Evolutionary conservation across 2,797 vertebrate species (phyloP).

Genomic region (Triplophysa bombifrons): DNA sequence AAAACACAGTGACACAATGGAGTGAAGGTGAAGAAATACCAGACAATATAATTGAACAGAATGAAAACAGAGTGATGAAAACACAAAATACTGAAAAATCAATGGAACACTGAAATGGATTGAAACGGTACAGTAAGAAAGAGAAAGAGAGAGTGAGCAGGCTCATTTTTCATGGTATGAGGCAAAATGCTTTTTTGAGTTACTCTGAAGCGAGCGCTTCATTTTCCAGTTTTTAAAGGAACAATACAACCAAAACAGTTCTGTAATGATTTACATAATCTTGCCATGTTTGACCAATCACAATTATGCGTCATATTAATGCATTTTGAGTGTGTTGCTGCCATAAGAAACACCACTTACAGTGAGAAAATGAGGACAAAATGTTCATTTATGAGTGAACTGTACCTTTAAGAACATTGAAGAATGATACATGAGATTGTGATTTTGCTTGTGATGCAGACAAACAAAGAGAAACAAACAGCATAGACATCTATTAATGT

Average conservation of each 20-base stretch:
- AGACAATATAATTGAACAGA: slow-evolving; percentile 41
- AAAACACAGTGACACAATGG: slow-evolving; percentile 60
- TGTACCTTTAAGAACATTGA: neutral
- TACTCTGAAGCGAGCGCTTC: neutral
- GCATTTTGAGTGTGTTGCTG: too few species aligned
- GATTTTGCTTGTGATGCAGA: neutral
- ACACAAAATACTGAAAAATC: slow-evolving; percentile 1
- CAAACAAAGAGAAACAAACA: neutral
- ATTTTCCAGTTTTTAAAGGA: neutral
- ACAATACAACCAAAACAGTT: neutral
- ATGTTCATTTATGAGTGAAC: neutral
- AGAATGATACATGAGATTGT: neutral
- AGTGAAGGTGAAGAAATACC: slow-evolving; percentile 36
- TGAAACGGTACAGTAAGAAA: neutral
- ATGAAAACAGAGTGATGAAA: slow-evolving; percentile 56
- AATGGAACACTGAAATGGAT: neutral
- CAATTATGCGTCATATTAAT: too few species aligned
- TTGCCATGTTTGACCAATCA: too few species aligned
- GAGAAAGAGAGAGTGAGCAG: neutral
- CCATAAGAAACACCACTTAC: neutral
- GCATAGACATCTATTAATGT: neutral
- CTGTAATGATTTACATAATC: neutral
- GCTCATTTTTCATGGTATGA: neutral
- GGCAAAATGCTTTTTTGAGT: neutral
- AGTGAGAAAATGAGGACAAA: neutral